Conservation (phyloP, 2,797 vertebrate species). For the Aeoliscus strigatus region DNA sequence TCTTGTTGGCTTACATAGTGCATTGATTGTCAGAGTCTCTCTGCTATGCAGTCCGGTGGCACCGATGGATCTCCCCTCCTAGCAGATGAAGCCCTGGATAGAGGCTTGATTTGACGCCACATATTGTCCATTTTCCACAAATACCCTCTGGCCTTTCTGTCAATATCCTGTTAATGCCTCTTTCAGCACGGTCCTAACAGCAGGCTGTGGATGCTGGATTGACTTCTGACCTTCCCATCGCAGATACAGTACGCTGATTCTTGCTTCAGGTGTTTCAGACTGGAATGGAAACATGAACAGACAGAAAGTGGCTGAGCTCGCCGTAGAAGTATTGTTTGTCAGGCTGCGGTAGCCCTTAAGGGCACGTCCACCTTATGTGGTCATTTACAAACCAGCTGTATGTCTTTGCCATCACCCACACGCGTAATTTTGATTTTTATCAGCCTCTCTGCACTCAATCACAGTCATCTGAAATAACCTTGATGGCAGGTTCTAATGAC, state of each 20-base stretch:
- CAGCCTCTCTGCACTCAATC: too few species aligned
- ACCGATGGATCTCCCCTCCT: constrained; percentile 13
- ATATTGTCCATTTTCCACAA: constrained; percentile 11
- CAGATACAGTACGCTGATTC: constrained; percentile 24
- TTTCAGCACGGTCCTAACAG: constrained; percentile 10
- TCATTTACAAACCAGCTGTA: constrained; percentile 3
- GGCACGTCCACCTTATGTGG: constrained; percentile 5
- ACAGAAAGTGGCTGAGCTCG: constrained; percentile 6
- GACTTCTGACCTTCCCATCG: constrained; percentile 37
- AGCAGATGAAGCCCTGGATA: constrained; percentile 7
- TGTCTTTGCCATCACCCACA: too few species aligned
- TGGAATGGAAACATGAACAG: constrained; percentile 11
- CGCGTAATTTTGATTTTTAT: neutral
- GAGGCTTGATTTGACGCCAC: constrained; percentile 7
- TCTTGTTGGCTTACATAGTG: constrained; percentile 4
- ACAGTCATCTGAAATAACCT: too few species aligned
- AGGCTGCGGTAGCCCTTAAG: constrained; percentile 11
- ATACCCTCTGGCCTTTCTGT: constrained; percentile 13
- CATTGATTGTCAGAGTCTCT: constrained; percentile 21
- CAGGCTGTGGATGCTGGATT: constrained; percentile 14
- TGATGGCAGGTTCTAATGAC: too few species aligned
- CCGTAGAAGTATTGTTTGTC: too few species aligned
- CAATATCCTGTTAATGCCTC: constrained; percentile 22
- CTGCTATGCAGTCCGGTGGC: neutral
- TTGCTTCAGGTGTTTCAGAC: constrained; percentile 33